Evolutionary conservation across 92 coral and sea anemone species (phyloP), one percentile per base, ranked within the genome.

Genomic region (Parazoanthus atlanticus): DNA sequence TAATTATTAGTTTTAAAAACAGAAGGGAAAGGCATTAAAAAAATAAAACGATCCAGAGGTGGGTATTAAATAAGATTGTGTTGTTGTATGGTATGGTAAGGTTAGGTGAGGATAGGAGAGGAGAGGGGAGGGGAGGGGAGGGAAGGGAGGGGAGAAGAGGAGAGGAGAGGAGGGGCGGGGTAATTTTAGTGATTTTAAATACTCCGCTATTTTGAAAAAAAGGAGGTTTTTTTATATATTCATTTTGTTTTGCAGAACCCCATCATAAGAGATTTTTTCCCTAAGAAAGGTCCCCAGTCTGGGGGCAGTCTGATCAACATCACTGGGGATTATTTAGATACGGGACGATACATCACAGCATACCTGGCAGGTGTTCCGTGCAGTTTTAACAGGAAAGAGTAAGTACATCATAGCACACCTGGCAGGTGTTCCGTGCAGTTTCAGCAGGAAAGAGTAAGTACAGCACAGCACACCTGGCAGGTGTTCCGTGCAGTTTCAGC

Each of bases 211-310:
- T 8, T 52, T 13, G 19, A 1, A 12, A 52, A 15, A 12, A 16
- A 52, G 10, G 58, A 32, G 26, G 30, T 46, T 36, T 26, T 36
- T 73, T 9, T 73, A 32, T 34, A 3, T 5, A 1, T 17, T 40
- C 16, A 13, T 76, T 76, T 43, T 76, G 12, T 67, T 81, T 81
- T 3, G n/a, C 88, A 96, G 99, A 88, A 91, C 76, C 99, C 99
- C 31, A 86, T 47, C 26, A 74, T 92, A 8, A 65, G 36, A n/a
- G 95, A 95, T 79, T 95, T 93, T 86, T 58, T 85, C 69, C 99
- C 99, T 86, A 96, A 96, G 90, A 95, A 91, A 79, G 96, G 99
- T 8, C 99, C 99, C 0, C 58, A 72, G 82, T 92, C 99, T 34
- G 99, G 99, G 19, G 99, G 99, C 36, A 92, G 96, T 6, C 52